phyloP scores from a whole-genome alignment of 2,113 vertebrate genomes.

The Apistogramma diplotaenia region DNA sequence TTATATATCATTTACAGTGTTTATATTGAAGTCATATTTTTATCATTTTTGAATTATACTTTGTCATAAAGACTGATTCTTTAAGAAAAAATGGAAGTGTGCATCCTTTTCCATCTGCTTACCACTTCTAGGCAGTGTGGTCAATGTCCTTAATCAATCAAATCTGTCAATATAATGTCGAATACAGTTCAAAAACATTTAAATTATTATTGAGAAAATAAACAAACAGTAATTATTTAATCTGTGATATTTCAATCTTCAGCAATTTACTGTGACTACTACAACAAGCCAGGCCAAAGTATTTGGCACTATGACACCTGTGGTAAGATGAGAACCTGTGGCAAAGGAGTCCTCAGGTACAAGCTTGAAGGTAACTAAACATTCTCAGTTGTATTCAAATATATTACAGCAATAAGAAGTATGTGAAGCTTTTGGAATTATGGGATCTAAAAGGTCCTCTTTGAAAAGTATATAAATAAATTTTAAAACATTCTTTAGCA shows the following conservation, averaged over 20 bases:
- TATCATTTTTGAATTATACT: background rate
- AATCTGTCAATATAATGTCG: background rate
- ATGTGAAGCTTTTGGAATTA: background rate
- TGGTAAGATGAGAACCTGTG: slow-evolving; percentile 77
- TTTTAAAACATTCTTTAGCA: background rate
- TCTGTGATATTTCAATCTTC: background rate
- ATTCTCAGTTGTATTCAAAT: background rate
- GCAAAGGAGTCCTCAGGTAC: slow-evolving; percentile 67
- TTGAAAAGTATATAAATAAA: background rate
- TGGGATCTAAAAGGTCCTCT: background rate
- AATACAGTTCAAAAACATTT: background rate
- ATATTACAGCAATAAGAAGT: background rate
- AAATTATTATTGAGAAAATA: background rate
- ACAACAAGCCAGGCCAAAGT: slow-evolving; percentile 76
- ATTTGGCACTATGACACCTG: slow-evolving; percentile 86
- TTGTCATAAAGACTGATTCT: background rate
- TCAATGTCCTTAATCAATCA: background rate
- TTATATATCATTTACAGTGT: background rate
- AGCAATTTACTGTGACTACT: slow-evolving; percentile 88
- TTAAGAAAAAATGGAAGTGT: background rate
- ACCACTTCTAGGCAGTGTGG: background rate
- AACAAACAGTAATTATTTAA: background rate
- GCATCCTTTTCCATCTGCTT: too few species aligned
- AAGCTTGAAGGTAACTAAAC: slow-evolving; percentile 80
- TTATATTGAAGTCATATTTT: background rate